Conservation (phyloP, 1,140 invertebrate species). For the Hermetia illucens region DNA sequence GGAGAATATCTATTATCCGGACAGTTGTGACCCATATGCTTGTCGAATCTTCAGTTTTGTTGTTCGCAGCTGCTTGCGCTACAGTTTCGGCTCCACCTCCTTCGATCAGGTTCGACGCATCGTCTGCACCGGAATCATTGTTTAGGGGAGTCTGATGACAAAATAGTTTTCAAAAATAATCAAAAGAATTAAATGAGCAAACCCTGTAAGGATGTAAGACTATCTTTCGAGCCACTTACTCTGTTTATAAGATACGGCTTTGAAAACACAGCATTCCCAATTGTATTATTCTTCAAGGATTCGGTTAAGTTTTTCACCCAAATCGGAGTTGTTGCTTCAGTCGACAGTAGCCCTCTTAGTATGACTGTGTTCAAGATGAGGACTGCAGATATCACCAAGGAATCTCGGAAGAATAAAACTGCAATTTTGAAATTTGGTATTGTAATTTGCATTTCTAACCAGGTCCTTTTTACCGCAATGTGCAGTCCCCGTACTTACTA, state of each 20-base stretch:
- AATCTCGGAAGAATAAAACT: slow-evolving; percentile 21
- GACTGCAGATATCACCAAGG: slow-evolving; percentile 15
- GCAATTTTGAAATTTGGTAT: slow-evolving; percentile 6
- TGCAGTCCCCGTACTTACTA: slow-evolving; percentile 40
- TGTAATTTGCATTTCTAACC: slow-evolving; percentile 59
- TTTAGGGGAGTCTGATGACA: background rate
- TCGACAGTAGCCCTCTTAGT: slow-evolving; percentile 12
- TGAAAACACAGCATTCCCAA: slow-evolving; percentile 15
- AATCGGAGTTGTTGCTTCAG: slow-evolving; percentile 9
- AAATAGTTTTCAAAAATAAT: background rate
- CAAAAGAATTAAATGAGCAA: background rate
- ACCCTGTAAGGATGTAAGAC: no score
- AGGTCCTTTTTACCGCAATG: slow-evolving; percentile 64
- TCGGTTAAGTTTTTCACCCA: slow-evolving; percentile 15
- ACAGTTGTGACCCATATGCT: slow-evolving; percentile 15
- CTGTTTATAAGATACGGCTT: background rate
- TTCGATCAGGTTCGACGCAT: background rate
- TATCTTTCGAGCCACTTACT: background rate
- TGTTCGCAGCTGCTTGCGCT: background rate
- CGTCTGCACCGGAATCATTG: background rate
- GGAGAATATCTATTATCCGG: slow-evolving; percentile 16
- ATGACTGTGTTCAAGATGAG: slow-evolving; percentile 15
- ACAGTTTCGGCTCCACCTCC: background rate
- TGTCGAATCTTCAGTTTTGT: slow-evolving; percentile 6
- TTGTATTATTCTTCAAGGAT: slow-evolving; percentile 11